Conservation (phyloP, 2,113 vertebrate genomes). For the Rhynchopsitta pachyrhyncha region DNA sequence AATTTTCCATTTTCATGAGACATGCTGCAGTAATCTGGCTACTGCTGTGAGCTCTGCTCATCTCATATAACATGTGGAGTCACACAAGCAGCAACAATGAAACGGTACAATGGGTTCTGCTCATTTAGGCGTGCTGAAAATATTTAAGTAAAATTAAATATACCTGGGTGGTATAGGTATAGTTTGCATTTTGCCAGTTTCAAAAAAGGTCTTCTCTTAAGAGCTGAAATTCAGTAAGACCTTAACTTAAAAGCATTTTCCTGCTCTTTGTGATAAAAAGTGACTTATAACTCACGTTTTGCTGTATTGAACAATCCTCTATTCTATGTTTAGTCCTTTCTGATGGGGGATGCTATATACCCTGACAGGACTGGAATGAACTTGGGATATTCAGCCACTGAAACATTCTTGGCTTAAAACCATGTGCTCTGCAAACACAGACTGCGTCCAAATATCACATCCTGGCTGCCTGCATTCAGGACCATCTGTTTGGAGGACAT, state of each 20-base stretch:
- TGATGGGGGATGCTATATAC: background rate
- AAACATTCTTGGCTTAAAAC: constrained; percentile 2
- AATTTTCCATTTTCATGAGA: background rate
- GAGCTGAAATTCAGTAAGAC: background rate
- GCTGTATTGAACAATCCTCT: background rate
- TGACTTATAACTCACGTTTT: background rate
- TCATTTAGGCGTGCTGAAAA: background rate
- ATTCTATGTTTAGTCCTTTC: background rate
- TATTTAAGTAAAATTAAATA: background rate
- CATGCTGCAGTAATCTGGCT: background rate
- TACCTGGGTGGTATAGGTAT: background rate
- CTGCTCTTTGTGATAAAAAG: background rate
- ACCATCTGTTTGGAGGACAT: background rate
- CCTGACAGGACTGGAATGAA: background rate
- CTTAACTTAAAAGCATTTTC: background rate
- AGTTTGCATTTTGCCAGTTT: background rate
- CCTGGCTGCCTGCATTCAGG: background rate
- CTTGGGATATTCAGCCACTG: background rate
- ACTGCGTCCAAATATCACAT: background rate
- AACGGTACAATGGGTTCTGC: background rate
- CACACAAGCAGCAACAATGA: background rate
- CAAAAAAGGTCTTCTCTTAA: background rate
- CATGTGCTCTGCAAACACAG: background rate
- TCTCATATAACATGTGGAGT: background rate
- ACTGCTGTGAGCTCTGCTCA: background rate